phyloP scores from a whole-genome alignment of 2,888 invertebrate species.

The Mellilla xanthometata region DNA sequence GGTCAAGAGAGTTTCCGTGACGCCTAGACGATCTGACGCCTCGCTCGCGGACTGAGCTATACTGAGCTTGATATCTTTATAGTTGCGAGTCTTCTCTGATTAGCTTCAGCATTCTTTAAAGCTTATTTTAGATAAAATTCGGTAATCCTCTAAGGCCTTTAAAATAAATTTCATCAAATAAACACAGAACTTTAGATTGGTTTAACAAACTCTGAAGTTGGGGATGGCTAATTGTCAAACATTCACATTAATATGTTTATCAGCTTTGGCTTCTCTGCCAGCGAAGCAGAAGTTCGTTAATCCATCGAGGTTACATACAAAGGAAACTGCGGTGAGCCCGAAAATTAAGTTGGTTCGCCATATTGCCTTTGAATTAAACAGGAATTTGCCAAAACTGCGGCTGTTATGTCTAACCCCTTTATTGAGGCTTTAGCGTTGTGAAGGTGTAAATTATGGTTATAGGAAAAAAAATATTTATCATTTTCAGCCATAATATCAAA shows the following conservation, averaged over 20 bases:
- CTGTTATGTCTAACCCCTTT: constrained; percentile 41
- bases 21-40: constrained; percentile 51
- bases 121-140: constrained; percentile 2
- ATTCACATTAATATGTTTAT: constrained; percentile 26
- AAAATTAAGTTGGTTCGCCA: constrained; percentile 77
- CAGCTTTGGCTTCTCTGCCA: constrained; percentile 16
- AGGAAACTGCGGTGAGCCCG: constrained; percentile 75
- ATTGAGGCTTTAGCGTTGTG: constrained; percentile 43
- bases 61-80: constrained; percentile 25
- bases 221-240: constrained; percentile 16
- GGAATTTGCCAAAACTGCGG: constrained; percentile 43
- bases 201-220: background rate
- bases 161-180: constrained; percentile 1
- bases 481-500: too few species aligned
- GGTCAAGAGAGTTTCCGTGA: constrained; percentile 50
- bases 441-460: constrained; percentile 29
- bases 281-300: constrained; percentile 63
- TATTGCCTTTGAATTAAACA: constrained; percentile 75
- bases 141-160: background rate
- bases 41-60: constrained; percentile 28
- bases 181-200: constrained; percentile 3
- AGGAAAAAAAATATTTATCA: background rate
- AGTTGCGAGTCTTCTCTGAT: constrained; percentile 10
- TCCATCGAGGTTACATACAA: constrained; percentile 68
- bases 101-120: constrained; percentile 4